These are phyloP conservation scores for Pelochelys cantorii DNA, from an alignment of 2,797 vertebrate genomes.

Conservation along the genomic window DNA sequence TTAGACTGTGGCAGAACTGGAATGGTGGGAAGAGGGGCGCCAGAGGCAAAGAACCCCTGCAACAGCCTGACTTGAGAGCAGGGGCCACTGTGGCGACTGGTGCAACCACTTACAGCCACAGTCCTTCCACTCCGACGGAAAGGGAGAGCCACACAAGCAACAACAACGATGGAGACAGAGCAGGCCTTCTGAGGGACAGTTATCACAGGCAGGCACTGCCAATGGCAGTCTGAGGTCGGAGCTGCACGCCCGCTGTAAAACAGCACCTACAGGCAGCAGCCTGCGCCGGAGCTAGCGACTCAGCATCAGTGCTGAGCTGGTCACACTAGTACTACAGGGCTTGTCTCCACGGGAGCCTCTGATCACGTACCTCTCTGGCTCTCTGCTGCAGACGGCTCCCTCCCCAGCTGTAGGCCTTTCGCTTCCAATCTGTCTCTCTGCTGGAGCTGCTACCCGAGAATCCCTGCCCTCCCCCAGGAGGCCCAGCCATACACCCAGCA, in stretches of 20 bases:
- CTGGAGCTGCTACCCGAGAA: background rate
- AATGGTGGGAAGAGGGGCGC: background rate
- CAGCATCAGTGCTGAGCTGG: background rate
- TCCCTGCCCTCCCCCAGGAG: background rate
- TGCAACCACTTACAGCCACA: background rate
- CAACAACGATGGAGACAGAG: background rate
- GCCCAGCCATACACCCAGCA: no score
- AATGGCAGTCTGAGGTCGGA: background rate
- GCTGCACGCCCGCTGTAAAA: constrained; percentile 6
- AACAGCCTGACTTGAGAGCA: background rate
- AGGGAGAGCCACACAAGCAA: background rate
- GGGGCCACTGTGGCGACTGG: background rate
- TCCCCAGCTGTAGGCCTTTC: background rate
- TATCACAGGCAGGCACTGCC: background rate
- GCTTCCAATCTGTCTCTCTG: background rate
- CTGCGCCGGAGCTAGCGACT: background rate
- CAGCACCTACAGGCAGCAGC: background rate
- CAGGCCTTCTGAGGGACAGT: background rate
- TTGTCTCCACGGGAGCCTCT: background rate
- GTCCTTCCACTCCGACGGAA: background rate
- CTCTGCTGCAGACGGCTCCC: background rate
- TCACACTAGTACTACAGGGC: background rate
- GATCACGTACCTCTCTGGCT: background rate
- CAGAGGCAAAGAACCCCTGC: background rate
- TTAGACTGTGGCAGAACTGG: background rate